phyloP scores from a whole-genome alignment of 2,113 vertebrate genomes.

The Ammodytes marinus region DNA sequence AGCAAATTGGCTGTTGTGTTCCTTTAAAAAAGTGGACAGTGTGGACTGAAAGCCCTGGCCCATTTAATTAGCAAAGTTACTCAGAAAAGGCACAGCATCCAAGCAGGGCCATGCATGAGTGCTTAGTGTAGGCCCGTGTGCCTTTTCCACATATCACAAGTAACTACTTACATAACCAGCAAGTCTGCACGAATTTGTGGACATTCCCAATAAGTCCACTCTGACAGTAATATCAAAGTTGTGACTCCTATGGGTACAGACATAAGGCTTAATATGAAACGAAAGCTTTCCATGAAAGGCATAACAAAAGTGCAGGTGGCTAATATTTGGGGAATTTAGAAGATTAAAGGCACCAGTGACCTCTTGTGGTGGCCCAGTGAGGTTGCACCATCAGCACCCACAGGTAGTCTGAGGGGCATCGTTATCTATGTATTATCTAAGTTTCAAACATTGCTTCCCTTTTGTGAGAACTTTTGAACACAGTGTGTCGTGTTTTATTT shows the following conservation, averaged over 20 bases:
- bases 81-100: neutral
- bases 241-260: too few relatives aligned
- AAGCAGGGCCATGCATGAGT: neutral
- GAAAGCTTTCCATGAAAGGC: neutral
- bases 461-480: neutral
- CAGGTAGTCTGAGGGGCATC: too few relatives aligned
- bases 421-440: neutral
- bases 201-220: neutral
- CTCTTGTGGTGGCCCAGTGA: neutral
- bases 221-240: neutral
- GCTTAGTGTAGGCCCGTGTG: neutral
- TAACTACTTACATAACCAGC: neutral
- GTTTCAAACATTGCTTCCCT: neutral
- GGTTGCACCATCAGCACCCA: neutral
- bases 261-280: neutral
- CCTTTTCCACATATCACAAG: neutral
- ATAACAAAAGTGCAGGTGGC: neutral
- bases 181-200: neutral
- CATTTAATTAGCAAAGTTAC: neutral
- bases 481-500: neutral
- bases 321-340: neutral
- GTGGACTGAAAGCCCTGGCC: neutral
- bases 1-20: neutral
- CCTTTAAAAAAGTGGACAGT: neutral
- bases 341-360: conserved; percentile 1